These are phyloP conservation scores for Pelecanoides urinatrix DNA, from an alignment of 2,113 vertebrate genomes.

Conservation along the genomic window DNA sequence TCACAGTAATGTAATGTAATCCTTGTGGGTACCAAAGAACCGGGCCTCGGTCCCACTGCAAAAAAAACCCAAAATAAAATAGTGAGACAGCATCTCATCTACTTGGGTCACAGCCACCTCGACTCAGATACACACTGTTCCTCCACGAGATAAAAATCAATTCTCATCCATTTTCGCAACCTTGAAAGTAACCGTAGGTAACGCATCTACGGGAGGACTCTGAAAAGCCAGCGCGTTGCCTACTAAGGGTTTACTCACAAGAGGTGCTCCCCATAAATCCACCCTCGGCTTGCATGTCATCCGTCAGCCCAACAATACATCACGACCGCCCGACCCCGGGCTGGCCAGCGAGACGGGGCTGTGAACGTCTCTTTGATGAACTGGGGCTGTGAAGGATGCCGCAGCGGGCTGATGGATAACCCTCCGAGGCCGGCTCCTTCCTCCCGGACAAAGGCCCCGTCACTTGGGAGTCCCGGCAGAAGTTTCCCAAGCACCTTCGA, in stretches of 20 bases:
- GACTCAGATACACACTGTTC: not conserved
- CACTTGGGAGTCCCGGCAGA: slow-evolving; percentile 22
- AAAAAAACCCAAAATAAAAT: not conserved
- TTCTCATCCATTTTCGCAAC: not conserved
- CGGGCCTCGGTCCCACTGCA: not conserved
- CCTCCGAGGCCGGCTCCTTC: slow-evolving; percentile 2
- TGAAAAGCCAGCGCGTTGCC: slow-evolving; percentile 40
- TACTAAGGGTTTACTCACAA: slow-evolving; percentile 60
- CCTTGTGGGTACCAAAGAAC: not conserved
- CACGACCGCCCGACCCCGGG: slow-evolving; percentile 9
- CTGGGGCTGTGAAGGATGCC: slow-evolving; percentile 9
- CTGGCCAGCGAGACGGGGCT: slow-evolving; percentile 30
- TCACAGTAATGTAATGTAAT: not conserved
- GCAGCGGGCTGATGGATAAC: slow-evolving; percentile 25
- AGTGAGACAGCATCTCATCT: not conserved
- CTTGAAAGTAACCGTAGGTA: not conserved
- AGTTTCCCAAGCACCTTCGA: slow-evolving; percentile 70
- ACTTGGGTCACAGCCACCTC: not conserved
- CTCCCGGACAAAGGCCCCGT: slow-evolving; percentile 46
- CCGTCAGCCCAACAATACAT: slow-evolving; percentile 19
- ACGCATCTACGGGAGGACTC: not conserved
- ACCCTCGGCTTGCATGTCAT: not conserved
- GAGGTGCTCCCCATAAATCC: slow-evolving; percentile 60
- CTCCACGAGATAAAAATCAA: not conserved
- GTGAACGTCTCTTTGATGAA: slow-evolving; percentile 56